These are phyloP conservation scores for Myrmecobius fasciatus DNA, from an alignment of 2,113 vertebrate species.

Conservation along the genomic window DNA sequence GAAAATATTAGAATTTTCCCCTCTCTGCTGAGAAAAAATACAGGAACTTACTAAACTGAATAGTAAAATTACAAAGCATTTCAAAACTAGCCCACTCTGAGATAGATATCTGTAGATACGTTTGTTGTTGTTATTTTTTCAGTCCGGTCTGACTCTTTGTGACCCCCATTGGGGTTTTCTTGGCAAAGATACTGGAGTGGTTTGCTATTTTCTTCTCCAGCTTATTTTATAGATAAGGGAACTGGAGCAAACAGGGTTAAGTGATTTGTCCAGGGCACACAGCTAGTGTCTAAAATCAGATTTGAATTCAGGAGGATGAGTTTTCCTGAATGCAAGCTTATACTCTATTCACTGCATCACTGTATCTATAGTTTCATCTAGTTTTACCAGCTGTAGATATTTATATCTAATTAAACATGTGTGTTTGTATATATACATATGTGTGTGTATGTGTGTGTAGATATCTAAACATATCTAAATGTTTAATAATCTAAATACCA, in stretches of 20 bases:
- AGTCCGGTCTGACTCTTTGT: background rate
- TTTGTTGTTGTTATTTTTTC: background rate
- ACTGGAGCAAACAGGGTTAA: background rate
- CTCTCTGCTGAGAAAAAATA: slow-evolving; percentile 4
- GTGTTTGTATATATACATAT: background rate
- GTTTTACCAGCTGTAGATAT: background rate
- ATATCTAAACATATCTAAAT: too few relatives aligned
- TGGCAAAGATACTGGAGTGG: background rate
- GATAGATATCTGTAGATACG: background rate
- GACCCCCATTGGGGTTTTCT: background rate
- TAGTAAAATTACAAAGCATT: background rate
- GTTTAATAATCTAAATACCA: too few relatives aligned
- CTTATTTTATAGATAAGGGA: background rate
- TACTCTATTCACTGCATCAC: too few relatives aligned
- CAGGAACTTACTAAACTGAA: background rate
- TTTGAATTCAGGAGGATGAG: background rate
- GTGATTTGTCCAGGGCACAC: background rate
- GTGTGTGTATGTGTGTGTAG: background rate
- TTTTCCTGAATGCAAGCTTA: background rate
- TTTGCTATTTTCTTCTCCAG: background rate
- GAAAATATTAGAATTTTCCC: slow-evolving; percentile 13
- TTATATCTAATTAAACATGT: background rate
- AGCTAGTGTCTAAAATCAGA: background rate
- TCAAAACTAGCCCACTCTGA: background rate
- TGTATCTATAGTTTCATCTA: background rate